These are phyloP conservation scores for Sericinus montela DNA, from an alignment of 2,888 invertebrate genomes.

Conservation along the genomic window DNA sequence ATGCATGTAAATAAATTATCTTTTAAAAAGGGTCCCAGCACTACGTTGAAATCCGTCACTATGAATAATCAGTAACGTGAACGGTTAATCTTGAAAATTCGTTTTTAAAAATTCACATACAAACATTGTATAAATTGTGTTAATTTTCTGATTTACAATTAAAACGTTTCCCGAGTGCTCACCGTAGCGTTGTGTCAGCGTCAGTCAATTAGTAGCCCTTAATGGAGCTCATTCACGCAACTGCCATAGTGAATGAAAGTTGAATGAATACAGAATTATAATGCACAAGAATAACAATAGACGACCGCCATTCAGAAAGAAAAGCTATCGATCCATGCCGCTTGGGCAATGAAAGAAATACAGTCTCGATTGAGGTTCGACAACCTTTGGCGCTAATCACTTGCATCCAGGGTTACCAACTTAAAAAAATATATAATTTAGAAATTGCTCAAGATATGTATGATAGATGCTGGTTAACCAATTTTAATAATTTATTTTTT, in stretches of 20 bases:
- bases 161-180: conserved; percentile 41
- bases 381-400: neutral
- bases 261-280: conserved; percentile 37
- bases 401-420: no score
- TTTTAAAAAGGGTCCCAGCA: no score
- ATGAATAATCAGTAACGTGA: no score
- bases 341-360: conserved; percentile 29
- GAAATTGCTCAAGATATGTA: no score
- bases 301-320: conserved; percentile 35
- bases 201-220: conserved; percentile 65
- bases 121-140: no score
- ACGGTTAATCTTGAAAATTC: no score
- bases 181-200: conserved; percentile 45
- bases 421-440: no score
- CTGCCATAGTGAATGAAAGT: conserved; percentile 48
- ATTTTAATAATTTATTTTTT: no score
- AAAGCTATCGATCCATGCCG: conserved; percentile 19
- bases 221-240: conserved; percentile 64
- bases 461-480: no score
- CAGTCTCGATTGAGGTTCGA: neutral
- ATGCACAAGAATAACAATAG: conserved; percentile 25
- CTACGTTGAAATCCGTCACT: no score
- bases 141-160: neutral
- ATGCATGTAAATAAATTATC: no score
- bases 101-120: no score